Percentiles rank a stretch among this genome's conserved stretches.
Evolutionary conservation across 2,797 vertebrate species (phyloP).

Genomic region (Darevskia nairensis): DNA sequence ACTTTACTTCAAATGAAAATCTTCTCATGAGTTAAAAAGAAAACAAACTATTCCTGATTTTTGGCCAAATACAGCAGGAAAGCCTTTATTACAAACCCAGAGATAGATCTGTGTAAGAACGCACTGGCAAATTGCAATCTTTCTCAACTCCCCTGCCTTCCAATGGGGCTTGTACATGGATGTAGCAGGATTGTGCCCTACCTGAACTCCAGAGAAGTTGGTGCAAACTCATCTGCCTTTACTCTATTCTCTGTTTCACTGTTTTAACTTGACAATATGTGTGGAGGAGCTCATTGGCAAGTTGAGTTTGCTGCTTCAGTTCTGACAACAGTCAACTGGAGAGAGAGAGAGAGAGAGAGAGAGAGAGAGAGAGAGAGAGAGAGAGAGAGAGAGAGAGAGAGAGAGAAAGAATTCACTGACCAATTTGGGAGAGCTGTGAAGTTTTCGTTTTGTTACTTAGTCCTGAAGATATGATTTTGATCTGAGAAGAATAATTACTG

Average conservation of each 20-base stretch:
- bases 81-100: neutral
- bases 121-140: neutral
- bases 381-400: neutral
- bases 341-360: neutral
- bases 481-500: conserved; percentile 80
- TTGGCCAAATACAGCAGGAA: neutral
- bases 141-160: neutral
- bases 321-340: neutral
- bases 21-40: too few species aligned
- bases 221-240: neutral
- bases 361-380: neutral
- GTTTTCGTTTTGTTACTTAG: conserved; percentile 58
- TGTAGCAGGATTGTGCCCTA: neutral
- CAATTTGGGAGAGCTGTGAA: conserved; percentile 10
- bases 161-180: neutral
- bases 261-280: neutral
- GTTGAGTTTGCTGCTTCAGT: neutral
- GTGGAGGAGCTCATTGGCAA: neutral
- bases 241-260: neutral
- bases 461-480: conserved; percentile 62
- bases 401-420: neutral
- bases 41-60: neutral
- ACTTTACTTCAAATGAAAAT: too few species aligned
- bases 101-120: neutral
- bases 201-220: neutral